Conservation (phyloP, 2,113 vertebrate genomes). For the Muscicapa adusta region DNA sequence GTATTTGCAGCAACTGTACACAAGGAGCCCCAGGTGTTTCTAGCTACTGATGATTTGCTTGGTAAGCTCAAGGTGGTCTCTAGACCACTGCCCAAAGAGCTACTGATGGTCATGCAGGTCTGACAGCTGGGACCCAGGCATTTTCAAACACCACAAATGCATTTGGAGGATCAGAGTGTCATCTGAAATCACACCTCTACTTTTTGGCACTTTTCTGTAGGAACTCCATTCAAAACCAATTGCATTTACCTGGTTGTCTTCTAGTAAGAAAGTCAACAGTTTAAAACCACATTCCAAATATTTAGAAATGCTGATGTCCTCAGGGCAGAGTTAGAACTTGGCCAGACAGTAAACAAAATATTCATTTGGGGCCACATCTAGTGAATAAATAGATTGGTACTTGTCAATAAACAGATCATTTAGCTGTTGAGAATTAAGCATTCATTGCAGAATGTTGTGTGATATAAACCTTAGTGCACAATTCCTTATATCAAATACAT, state of each 20-base stretch:
- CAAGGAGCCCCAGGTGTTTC: neutral
- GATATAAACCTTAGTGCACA: neutral
- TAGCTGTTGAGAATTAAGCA: neutral
- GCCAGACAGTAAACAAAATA: neutral
- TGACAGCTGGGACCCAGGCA: neutral
- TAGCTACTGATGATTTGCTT: neutral
- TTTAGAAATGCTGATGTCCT: neutral
- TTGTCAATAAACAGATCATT: neutral
- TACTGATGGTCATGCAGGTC: neutral
- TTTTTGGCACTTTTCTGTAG: neutral
- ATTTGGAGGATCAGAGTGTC: neutral
- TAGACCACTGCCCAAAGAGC: neutral
- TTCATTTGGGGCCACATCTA: neutral
- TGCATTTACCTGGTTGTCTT: neutral
- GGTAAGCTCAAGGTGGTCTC: neutral
- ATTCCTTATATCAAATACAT: neutral
- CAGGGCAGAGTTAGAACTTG: neutral
- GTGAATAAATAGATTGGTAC: neutral
- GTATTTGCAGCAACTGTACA: neutral
- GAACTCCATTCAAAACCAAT: neutral
- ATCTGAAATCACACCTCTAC: neutral
- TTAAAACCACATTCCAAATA: neutral
- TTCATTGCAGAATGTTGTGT: neutral
- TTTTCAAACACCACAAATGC: neutral
- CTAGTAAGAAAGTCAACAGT: neutral